These are phyloP conservation scores for Pelobates fuscus DNA, from an alignment of 2,113 vertebrate species.

Conservation along the genomic window DNA sequence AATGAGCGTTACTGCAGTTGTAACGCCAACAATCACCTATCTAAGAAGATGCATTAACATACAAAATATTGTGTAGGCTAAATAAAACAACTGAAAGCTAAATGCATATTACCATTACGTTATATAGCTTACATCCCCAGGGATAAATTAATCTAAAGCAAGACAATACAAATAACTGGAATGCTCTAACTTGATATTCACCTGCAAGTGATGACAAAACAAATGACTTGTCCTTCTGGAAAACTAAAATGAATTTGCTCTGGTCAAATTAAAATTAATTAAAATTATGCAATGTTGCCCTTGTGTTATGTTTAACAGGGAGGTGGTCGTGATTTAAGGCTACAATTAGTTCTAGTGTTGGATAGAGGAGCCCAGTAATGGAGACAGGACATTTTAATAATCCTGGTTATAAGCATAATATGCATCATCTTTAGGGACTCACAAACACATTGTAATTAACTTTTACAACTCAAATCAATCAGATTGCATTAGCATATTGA, in stretches of 20 bases:
- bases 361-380: slow-evolving; percentile 85
- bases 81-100: too few relatives aligned
- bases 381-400: slow-evolving; percentile 93
- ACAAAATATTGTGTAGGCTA: too few relatives aligned
- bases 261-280: slow-evolving; percentile 86
- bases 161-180: slow-evolving; percentile 52
- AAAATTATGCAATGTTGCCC: slow-evolving; percentile 84
- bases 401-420: slow-evolving; percentile 93
- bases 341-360: slow-evolving; percentile 87
- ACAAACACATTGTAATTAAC: slow-evolving; percentile 96
- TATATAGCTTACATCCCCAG: not conserved
- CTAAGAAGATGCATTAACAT: too few relatives aligned
- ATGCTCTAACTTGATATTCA: slow-evolving; percentile 61
- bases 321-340: slow-evolving; percentile 83
- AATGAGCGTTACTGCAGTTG: too few relatives aligned
- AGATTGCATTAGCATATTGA: slow-evolving; percentile 93
- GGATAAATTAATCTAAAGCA: not conserved
- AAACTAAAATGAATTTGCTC: slow-evolving; percentile 85
- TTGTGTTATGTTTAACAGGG: slow-evolving; percentile 81
- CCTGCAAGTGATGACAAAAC: slow-evolving; percentile 51
- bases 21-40: too few relatives aligned
- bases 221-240: slow-evolving; percentile 76
- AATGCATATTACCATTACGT: not conserved
- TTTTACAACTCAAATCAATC: slow-evolving; percentile 95
- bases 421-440: slow-evolving; percentile 90